Evolutionary conservation across 2,113 vertebrate genomes (phyloP), one percentile per base, ranked within the genome.

Genomic region (Phaethon lepturus): DNA sequence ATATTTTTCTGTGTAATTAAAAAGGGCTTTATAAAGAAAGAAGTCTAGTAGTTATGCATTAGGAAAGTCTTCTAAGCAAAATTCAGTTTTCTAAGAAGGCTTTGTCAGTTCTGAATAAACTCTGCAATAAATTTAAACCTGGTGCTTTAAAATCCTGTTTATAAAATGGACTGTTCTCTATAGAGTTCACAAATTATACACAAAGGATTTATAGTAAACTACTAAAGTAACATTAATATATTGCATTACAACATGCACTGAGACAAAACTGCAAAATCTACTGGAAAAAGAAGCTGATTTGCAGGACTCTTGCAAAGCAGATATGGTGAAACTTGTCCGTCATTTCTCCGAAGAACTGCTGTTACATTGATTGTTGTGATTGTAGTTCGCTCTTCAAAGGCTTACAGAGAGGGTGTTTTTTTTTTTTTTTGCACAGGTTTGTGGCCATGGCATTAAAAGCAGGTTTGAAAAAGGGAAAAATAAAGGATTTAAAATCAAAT

Each of bases 101-200:
- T 93, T 96, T 95, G 96, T 97, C 85, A 92, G 64, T 86, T 81
- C 72, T 80, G 93, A 95, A 88, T 91, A 90, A 95, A 87, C 73
- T 33, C 62, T 60, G 52, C 86, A 94, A 94, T 89, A 94, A 95
- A 97, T 88, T 73, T 94, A 92, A 96, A 87, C 67, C 33, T 58
- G 69, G 67, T 78, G 63, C 89, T 95, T 96, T 93, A 94, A 93
- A 96, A 56, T 81, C 77, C 52, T 93, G 87, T 96, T 95, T 97
- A 95, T 96, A 86, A 95, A 96, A 91, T 11, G 44, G 58, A 38
- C 91, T 91, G 72, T 76, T 93, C 58, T 93, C 84, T 83, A 22
- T 53, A 59, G 88, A 88, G 44, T 88, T 94, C 86, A 78, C 64
- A 88, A 93, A 93, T 97, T 95, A 73, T 80, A 80, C 84, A 95